Evolutionary conservation across 1,140 invertebrate species (phyloP), one percentile per base, ranked within the genome.

Genomic region (Bombus fervidus): DNA sequence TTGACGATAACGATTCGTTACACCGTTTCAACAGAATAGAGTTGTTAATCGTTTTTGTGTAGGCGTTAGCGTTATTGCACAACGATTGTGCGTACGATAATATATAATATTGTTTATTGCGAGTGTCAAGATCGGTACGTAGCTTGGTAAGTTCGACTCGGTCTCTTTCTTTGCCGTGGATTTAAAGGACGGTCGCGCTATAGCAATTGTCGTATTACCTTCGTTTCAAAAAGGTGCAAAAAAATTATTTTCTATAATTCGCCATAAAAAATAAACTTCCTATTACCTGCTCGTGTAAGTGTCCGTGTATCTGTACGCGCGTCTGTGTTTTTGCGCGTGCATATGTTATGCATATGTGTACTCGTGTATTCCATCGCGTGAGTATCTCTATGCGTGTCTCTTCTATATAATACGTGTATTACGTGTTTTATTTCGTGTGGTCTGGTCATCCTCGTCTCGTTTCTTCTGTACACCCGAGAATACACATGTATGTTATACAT

Each of bases 191-290:
- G 90, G 87, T 91, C 90, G 90, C 83, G 86, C 47, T 88, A 83
- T 90, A 92, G 90, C 92, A 92, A 93, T 93, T 92, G 90, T 94
- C 93, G 92, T 92, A 92, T 94, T 90, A 92, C 90, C 86, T 91
- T 89, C 80, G 28, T 86, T 76, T 81, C 37, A 72, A 83, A 79
- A 84, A 86, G 81, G 81, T 90, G 92, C 92, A 93, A 92, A 89
- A 89, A 53, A 53, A 53, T 53, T 53, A 53, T 92, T 89, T 90
- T 80, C 87, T 91, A 88, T 89, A 88, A 77, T 83, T 93, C 88
- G 89, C 90, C 94, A 93, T 95, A 95, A 95, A 95, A 95, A 95
- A 95, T 95, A 95, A 95, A 94, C 92, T 93, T 86, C 92, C 92
- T 94, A 94, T 93, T 78, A 92, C 90, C 92, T 92, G 91, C 62